Conservation (phyloP, 2,797 vertebrate species). For the Manis javanica region DNA sequence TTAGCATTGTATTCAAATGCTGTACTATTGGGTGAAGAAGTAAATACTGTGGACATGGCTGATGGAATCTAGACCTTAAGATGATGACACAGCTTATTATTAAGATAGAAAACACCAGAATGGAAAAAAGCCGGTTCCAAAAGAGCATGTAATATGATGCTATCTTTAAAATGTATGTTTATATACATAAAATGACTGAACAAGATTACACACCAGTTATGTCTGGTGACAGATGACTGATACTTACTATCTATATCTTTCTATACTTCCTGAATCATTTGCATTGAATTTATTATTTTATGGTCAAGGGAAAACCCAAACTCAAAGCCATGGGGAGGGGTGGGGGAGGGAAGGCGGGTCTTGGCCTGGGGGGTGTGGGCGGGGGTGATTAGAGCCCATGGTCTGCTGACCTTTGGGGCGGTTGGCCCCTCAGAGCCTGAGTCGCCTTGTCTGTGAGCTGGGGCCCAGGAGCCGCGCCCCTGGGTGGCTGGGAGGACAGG, state of each 20-base stretch:
- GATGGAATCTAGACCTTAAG: neutral
- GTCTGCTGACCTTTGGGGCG: neutral
- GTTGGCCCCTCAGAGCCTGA: neutral
- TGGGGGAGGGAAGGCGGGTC: neutral
- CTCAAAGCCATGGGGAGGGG: neutral
- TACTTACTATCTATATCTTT: neutral
- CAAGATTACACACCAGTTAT: neutral
- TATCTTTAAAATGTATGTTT: neutral
- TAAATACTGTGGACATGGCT: neutral
- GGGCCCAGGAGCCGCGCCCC: fast-evolving
- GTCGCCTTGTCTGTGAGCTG: neutral
- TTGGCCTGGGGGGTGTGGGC: neutral
- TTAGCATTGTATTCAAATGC: neutral
- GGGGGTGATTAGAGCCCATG: neutral
- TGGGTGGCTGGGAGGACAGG: neutral
- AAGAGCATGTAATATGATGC: neutral
- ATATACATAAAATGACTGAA: neutral
- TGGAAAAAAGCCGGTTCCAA: neutral
- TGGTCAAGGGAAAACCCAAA: neutral
- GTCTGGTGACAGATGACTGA: neutral
- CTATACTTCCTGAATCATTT: neutral
- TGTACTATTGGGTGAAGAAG: neutral
- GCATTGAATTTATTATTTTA: neutral
- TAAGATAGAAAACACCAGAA: neutral
- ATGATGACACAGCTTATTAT: neutral